Evolutionary conservation across 2,797 vertebrate species (phyloP), one percentile per base, ranked within the genome.

Genomic region (Anas bahamensis): DNA sequence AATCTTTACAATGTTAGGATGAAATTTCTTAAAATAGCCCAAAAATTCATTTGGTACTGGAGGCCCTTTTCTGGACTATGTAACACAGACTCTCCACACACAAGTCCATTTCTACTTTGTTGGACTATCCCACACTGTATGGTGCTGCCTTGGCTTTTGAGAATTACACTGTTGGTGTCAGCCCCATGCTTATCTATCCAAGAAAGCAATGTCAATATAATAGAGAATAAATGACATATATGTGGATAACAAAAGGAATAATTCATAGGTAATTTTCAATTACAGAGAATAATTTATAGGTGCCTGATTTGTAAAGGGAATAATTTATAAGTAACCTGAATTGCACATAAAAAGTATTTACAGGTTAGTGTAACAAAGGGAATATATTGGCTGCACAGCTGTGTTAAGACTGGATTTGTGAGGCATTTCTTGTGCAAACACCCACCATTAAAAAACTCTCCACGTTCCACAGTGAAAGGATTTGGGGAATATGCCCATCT

Each of bases 221-320:
- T 37, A 44, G 24, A 83, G 78, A 83, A 37, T 77, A 93, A 94
- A 61, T 87, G 83, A 78, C 89, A 68, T 24, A 37, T 28, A 83
- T 68, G 10, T 13, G n/a, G 74, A 90, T 90, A 95, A 69, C 70
- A 89, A 87, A 93, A 89, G 89, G 95, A 96, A 96, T 93, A 88
- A 95, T 96, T 94, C 91, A 92, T 90, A 88, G 92, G 53, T 68
- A 50, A 81, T 88, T 94, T 83, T 82, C 87, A 81, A 59, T 92
- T 77, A 74, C 31, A 84, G 66, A 14, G 96, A 97, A 94, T 94
- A 83, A 95, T 95, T 96, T 86, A 95, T 89, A 79, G 53, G n/a
- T 65, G 74, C 57, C 88, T 73, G 71, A 77, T 78, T 88, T 94
- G 50, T 71, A 86, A 90, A 91, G 83, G 86, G 93, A 95, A 96